Conservation (phyloP, 23 tunicate genomes). For the Trididemnum nubilum region DNA sequence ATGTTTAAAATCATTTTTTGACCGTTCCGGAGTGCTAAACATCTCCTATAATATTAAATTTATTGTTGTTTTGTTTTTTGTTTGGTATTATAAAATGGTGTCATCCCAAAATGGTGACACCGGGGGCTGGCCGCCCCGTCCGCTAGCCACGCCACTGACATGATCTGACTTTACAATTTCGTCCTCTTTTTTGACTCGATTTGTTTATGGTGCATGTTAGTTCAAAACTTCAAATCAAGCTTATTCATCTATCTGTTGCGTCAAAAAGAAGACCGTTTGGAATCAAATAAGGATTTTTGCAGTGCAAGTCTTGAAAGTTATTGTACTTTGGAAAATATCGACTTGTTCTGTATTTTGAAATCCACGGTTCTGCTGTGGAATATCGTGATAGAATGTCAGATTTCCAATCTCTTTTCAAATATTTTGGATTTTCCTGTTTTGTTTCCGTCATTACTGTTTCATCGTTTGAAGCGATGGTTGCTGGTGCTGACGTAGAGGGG, state of each 20-base stretch:
- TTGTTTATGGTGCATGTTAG: no score
- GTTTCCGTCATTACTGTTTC: neutral
- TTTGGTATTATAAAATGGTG: no score
- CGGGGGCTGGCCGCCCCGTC: no score
- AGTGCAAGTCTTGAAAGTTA: slow-evolving; percentile 75
- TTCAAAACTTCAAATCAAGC: no score
- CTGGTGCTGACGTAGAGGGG: slow-evolving; percentile 70
- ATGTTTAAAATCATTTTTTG: no score
- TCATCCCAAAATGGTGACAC: no score
- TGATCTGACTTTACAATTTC: no score
- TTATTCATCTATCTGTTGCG: neutral
- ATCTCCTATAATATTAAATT: no score
- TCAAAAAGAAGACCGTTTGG: slow-evolving; percentile 57
- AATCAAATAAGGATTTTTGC: slow-evolving; percentile 76
- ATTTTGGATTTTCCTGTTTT: slow-evolving; percentile 9
- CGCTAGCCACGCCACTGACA: no score
- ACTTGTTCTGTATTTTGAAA: slow-evolving; percentile 44
- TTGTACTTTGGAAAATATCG: slow-evolving; percentile 70
- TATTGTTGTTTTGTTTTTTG: no score
- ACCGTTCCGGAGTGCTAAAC: no score
- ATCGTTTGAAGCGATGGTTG: slow-evolving; percentile 68
- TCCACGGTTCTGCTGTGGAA: slow-evolving; percentile 65
- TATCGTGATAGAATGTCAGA: slow-evolving; percentile 67
- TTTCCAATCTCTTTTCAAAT: slow-evolving; percentile 58
- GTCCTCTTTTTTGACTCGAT: no score